A percentile compares a stretch with the other conserved stretches of the same genome.
Evolutionary conservation across 2,888 invertebrate genomes (phyloP).

Genomic region (Parnassius smintheus): DNA sequence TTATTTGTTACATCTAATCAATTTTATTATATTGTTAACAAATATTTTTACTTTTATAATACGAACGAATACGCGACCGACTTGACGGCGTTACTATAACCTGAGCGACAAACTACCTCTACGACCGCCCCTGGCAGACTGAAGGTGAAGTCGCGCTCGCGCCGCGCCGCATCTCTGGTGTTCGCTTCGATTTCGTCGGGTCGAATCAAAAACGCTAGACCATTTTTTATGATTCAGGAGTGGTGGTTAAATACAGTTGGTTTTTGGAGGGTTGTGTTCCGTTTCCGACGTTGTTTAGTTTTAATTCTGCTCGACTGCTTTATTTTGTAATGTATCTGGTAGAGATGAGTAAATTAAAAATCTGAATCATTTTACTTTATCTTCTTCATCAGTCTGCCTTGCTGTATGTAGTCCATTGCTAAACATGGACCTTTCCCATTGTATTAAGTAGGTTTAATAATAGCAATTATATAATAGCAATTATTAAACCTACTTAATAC

Average conservation of each 20-base stretch:
- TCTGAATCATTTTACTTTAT: too few species aligned
- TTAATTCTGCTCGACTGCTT: constrained; percentile 17
- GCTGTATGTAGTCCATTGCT: too few species aligned
- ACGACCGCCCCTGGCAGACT: constrained; percentile 62
- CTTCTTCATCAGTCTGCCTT: too few species aligned
- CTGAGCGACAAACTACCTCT: constrained; percentile 44
- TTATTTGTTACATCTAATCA: constrained; percentile 30
- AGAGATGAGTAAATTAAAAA: neutral
- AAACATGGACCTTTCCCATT: too few species aligned
- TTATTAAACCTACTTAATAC: too few species aligned
- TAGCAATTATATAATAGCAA: too few species aligned
- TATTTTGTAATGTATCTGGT: constrained; percentile 7
- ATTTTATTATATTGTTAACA: constrained; percentile 17
- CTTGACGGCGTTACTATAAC: constrained; percentile 50
- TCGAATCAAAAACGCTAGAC: constrained; percentile 29
- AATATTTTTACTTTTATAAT: constrained; percentile 34
- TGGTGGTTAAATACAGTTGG: constrained; percentile 26
- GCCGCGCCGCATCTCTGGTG: constrained; percentile 28
- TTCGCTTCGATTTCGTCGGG: constrained; percentile 42
- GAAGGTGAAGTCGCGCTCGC: constrained; percentile 33
- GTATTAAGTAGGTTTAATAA: too few species aligned
- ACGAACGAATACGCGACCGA: constrained; percentile 59
- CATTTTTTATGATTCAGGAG: constrained; percentile 26
- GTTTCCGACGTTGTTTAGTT: constrained; percentile 38
- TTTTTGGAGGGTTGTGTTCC: constrained; percentile 45